Conservation (phyloP, 2,888 invertebrate species). For the Melipona bicolor region DNA sequence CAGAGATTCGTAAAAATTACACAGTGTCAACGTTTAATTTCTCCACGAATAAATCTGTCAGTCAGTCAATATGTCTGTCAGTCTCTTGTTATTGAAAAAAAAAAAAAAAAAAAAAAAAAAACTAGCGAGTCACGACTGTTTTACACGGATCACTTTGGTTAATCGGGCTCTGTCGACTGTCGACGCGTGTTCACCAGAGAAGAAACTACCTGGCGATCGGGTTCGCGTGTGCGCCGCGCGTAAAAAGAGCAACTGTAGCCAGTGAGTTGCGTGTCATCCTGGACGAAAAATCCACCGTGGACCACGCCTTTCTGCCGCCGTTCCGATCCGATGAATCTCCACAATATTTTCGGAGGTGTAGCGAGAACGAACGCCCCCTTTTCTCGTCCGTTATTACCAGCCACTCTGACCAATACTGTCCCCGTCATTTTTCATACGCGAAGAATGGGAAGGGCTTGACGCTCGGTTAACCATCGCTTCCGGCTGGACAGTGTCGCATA, state of each 20-base stretch:
- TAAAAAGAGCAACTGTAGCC: conserved; percentile 8
- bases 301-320: conserved; percentile 51
- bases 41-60: too few relatives aligned
- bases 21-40: background rate
- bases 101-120: background rate
- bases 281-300: conserved; percentile 11
- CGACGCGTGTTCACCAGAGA: background rate
- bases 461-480: conserved; percentile 76
- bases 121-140: background rate
- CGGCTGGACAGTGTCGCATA: conserved; percentile 68
- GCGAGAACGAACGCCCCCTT: conserved; percentile 28
- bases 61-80: too few relatives aligned
- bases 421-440: conserved; percentile 72
- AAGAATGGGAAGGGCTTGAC: conserved; percentile 76
- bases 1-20: too few relatives aligned
- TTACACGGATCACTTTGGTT: background rate
- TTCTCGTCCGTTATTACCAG: conserved; percentile 35
- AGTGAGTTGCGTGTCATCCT: conserved; percentile 9
- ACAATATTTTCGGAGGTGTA: conserved; percentile 48
- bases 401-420: conserved; percentile 58
- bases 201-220: conserved; percentile 7
- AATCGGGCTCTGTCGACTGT: background rate
- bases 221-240: background rate
- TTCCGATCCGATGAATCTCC: conserved; percentile 43
- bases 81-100: background rate